Evolutionary conservation across 2,888 invertebrate genomes (phyloP).

Genomic region (Aphidius colemani): DNA sequence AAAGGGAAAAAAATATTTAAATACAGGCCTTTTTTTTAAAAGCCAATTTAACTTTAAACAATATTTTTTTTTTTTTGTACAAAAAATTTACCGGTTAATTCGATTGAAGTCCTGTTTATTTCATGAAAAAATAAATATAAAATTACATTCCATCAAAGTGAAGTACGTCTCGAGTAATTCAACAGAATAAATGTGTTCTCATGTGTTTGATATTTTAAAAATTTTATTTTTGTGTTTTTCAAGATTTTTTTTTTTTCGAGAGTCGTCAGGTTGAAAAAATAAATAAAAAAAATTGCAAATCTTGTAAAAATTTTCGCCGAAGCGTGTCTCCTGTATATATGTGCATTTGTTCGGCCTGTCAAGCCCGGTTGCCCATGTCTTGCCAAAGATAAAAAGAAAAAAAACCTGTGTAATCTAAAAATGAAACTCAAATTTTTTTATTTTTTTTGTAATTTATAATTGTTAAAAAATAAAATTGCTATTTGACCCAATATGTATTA

Average conservation of each 20-base stretch:
- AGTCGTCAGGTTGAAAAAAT: not conserved
- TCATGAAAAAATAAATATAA: too few species aligned
- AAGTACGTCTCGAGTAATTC: too few species aligned
- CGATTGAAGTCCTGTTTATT: too few species aligned
- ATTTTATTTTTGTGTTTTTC: conserved; percentile 2
- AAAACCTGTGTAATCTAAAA: conserved; percentile 6
- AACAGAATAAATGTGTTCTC: too few species aligned
- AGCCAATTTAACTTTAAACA: too few species aligned
- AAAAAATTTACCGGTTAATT: too few species aligned
- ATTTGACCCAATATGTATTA: not conserved
- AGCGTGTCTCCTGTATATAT: conserved; percentile 37
- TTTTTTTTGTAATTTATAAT: not conserved
- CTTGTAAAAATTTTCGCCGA: conserved; percentile 29
- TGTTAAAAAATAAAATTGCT: not conserved
- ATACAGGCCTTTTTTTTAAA: too few species aligned
- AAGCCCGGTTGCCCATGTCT: conserved; percentile 19
- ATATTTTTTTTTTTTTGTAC: too few species aligned
- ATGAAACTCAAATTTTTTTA: not conserved
- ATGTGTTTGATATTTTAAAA: not conserved
- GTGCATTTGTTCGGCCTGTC: conserved; percentile 24
- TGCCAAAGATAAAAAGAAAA: not conserved
- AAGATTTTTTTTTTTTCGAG: not conserved
- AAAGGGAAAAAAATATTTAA: too few species aligned
- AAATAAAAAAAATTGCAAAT: not conserved
- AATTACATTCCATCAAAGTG: too few species aligned